Evolutionary conservation across 2,797 vertebrate species (phyloP).

Genomic region (Periparus ater): DNA sequence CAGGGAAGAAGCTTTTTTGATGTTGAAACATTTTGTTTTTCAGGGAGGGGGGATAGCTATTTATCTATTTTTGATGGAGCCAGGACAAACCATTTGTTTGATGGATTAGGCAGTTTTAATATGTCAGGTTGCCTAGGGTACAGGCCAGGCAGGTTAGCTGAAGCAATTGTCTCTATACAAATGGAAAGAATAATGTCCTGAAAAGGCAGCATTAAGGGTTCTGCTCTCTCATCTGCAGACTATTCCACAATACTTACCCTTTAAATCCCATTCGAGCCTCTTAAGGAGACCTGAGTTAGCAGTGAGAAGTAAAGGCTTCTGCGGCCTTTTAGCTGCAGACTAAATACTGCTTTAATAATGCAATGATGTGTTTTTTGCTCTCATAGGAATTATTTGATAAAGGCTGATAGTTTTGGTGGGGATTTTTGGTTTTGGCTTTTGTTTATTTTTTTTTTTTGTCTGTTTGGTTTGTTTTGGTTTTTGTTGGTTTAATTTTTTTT

Average conservation of each 20-base stretch:
- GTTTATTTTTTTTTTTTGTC: not conserved
- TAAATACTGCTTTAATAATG: not conserved
- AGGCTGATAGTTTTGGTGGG: not conserved
- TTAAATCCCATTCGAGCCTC: constrained; percentile 36
- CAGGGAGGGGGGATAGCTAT: constrained; percentile 13
- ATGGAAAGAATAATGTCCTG: constrained; percentile 51
- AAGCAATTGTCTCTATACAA: constrained; percentile 48
- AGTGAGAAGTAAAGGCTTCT: constrained; percentile 5
- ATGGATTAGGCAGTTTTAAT: constrained; percentile 69
- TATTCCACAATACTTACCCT: constrained; percentile 23
- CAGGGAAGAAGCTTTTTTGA: not conserved
- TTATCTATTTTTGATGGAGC: constrained; percentile 52
- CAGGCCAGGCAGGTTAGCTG: constrained; percentile 58
- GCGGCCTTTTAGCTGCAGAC: constrained; percentile 3
- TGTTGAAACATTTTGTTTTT: constrained; percentile 15
- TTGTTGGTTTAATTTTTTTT: not conserved
- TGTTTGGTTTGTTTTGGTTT: not conserved
- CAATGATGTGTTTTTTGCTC: rapidly evolving
- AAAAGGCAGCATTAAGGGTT: constrained; percentile 27
- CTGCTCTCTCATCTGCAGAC: not conserved
- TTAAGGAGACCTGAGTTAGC: constrained; percentile 8
- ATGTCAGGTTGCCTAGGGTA: constrained; percentile 66
- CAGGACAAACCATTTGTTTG: constrained; percentile 56
- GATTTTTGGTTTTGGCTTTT: not conserved
- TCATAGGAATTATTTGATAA: not conserved